Base-by-base conservation (phyloP, 2,888 invertebrate genomes). In the Drosophila parthenogenetica region DNA sequence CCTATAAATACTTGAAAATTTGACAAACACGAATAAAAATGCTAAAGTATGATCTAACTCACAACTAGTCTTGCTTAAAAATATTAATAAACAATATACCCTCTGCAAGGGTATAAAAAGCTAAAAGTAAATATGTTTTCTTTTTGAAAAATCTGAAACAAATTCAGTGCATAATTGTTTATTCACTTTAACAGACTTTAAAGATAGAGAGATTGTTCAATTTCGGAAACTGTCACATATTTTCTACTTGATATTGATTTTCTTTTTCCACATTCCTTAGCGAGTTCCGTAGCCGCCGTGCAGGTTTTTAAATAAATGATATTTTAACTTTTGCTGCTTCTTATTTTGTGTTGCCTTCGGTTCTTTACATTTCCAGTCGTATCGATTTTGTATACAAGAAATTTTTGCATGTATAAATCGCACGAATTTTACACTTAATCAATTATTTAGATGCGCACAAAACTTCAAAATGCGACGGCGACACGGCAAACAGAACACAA, bases 361-460 rank as follows among this genome's bases (percentile, higher is more conserved):
- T 73, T 81, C 50, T 63, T 81, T 75, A 71, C 65, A 69, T 67
- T 79, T 81, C 55, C 76, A 68, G 79, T 77, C 76, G 55, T 89
- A 84, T 89, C 89, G 89, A 89, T 89, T 88, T 84, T 64, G 43
- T 45, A n/a, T 65, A 48, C 46, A 55, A 17, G 32, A 48, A 62
- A 22, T 60, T 14, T 60, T n/a, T 72, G 37, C 65, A 39, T 68
- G 40, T 69, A 57, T 54, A 73, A 68, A 69, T 78, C 63, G 70
- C 76, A 83, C 73, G 76, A 84, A 81, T 81, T 84, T 87, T 87
- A 77, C 69, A 87, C 73, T 71, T 76, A 75, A 81, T 88, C 59
- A 88, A 86, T 86, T 79, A 86, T 85, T 85, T 89, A 85, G 87
- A 81, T 89, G 84, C 89, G 89, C 84, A 85, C 81, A 81, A 86